Conservation (phyloP, 2,113 vertebrate genomes). For the Toxotes jaculatrix region DNA sequence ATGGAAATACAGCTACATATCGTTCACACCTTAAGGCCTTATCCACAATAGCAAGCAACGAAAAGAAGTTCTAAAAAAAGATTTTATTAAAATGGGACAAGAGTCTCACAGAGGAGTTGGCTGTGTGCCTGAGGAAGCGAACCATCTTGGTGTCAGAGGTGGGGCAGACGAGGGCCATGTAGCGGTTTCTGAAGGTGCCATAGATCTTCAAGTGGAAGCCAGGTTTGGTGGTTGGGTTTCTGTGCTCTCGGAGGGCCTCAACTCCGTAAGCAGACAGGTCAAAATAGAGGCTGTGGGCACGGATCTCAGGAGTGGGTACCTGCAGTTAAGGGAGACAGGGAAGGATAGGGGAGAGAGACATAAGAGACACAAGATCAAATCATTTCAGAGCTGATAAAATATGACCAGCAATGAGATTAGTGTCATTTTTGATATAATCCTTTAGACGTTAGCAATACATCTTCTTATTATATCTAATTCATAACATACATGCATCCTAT, state of each 20-base stretch:
- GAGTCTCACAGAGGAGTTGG: conserved; percentile 84
- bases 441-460: neutral
- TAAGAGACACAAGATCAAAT: neutral
- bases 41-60: neutral
- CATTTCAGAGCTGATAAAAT: conserved; percentile 16
- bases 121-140: conserved; percentile 84
- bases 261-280: conserved; percentile 88
- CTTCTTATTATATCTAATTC: neutral
- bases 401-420: conserved; percentile 1
- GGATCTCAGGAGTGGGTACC: conserved; percentile 88
- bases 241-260: conserved; percentile 79
- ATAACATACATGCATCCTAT: neutral
- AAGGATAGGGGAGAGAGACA: neutral
- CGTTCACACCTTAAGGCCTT: neutral
- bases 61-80: neutral
- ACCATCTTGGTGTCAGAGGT: conserved; percentile 85
- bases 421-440: conserved; percentile 4
- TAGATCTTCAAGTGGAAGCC: conserved; percentile 89
- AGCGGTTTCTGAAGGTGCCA: conserved; percentile 86
- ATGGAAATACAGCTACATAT: conserved; percentile 18
- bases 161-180: conserved; percentile 85
- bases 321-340: conserved; percentile 34
- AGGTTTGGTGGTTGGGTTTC: conserved; percentile 66
- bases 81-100: neutral
- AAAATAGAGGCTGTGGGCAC: conserved; percentile 85